phyloP scores from a whole-genome alignment of 2,797 vertebrate genomes.

The Onychomys leucogaster region DNA sequence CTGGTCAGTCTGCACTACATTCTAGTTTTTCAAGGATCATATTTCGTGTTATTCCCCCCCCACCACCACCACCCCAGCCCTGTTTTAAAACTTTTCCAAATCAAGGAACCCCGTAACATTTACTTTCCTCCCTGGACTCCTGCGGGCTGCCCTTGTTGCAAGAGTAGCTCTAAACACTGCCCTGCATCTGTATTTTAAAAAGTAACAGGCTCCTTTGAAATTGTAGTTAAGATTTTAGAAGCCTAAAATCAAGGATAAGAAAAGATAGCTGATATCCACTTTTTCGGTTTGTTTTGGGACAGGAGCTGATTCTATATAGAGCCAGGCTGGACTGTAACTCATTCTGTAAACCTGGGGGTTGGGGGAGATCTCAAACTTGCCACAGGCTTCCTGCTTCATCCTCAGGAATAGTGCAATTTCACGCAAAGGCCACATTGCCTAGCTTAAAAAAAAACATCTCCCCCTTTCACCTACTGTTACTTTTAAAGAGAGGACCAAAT shows the following conservation, averaged over 20 bases:
- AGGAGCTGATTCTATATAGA: background rate
- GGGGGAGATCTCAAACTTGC: background rate
- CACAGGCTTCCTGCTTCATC: background rate
- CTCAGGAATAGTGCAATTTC: background rate
- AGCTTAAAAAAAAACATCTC: background rate
- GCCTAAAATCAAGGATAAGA: background rate
- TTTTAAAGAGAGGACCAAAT: constrained; percentile 24
- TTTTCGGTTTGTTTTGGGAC: background rate
- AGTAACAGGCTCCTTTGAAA: background rate
- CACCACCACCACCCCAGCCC: too few relatives aligned
- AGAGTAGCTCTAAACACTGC: background rate
- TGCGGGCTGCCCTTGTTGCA: background rate
- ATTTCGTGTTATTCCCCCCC: background rate
- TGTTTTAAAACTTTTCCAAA: background rate
- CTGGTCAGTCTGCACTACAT: background rate
- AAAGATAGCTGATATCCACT: background rate
- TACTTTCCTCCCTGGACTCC: background rate
- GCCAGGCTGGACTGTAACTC: background rate
- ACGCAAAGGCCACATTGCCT: background rate
- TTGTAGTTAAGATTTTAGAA: background rate
- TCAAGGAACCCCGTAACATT: background rate
- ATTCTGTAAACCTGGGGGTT: background rate
- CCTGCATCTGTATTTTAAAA: background rate
- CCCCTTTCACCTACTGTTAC: background rate
- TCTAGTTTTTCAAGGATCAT: background rate